Percentiles rank a stretch among this genome's conserved stretches.
phyloP scores from a whole-genome alignment of 30 jellyfish, hydroid and myxozoan genomes.

The Sanderia malayensis region DNA sequence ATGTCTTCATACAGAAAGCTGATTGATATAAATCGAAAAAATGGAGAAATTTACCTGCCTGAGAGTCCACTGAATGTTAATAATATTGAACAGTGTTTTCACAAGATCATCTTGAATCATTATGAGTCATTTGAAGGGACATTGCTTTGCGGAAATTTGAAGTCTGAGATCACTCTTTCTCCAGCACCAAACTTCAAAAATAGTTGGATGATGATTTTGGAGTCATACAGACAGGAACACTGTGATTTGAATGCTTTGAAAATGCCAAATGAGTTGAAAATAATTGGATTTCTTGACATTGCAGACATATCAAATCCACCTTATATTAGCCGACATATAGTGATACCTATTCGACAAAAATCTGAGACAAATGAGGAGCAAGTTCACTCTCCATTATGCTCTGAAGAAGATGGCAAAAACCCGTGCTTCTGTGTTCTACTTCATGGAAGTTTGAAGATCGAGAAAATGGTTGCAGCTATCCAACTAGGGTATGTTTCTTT shows the following conservation, averaged over 20 bases:
- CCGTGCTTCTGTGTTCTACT: slow-evolving; percentile 90
- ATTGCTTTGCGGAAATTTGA: slow-evolving; percentile 72
- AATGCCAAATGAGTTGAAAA: slow-evolving; percentile 50
- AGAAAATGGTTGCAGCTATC: slow-evolving; percentile 85
- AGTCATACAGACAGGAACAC: slow-evolving; percentile 51
- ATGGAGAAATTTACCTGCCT: slow-evolving; percentile 79
- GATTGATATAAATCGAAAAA: slow-evolving; percentile 44
- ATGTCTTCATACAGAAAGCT: slow-evolving; percentile 57
- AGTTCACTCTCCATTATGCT: slow-evolving; percentile 4
- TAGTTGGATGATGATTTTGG: slow-evolving; percentile 53
- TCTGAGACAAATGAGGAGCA: background rate
- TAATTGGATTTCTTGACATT: slow-evolving; percentile 79
- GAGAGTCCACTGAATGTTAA: slow-evolving; percentile 52
- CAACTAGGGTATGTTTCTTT: slow-evolving; percentile 79
- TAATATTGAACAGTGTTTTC: slow-evolving; percentile 54
- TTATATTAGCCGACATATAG: slow-evolving; percentile 80
- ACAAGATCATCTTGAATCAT: slow-evolving; percentile 47
- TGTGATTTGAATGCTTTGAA: slow-evolving; percentile 20
- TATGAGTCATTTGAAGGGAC: slow-evolving; percentile 67
- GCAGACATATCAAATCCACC: slow-evolving; percentile 83
- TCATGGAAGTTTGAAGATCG: slow-evolving; percentile 93
- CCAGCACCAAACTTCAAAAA: slow-evolving; percentile 78
- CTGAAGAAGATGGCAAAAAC: slow-evolving; percentile 64
- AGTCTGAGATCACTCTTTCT: slow-evolving; percentile 67
- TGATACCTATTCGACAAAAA: slow-evolving; percentile 51